Evolutionary conservation across 2,888 invertebrate genomes (phyloP).

Genomic region (Panopea generosa): DNA sequence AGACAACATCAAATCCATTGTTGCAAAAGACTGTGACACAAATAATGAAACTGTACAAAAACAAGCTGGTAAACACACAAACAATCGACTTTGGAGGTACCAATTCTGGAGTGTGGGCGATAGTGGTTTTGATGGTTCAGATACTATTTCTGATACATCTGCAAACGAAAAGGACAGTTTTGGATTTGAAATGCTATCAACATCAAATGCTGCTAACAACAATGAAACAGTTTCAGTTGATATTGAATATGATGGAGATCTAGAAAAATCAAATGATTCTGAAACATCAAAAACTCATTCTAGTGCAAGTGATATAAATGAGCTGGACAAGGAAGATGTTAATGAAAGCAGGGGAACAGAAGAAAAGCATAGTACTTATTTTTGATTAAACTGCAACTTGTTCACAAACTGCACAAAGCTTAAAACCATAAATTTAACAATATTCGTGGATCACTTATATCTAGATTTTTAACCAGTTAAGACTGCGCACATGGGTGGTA

Average conservation of each 20-base stretch:
- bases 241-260: not conserved
- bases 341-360: too few relatives aligned
- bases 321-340: too few relatives aligned
- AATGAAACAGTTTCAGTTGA: not conserved
- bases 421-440: too few relatives aligned
- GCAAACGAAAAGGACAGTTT: slow-evolving; percentile 13
- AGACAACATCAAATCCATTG: not conserved
- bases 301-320: too few relatives aligned
- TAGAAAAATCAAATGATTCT: too few relatives aligned
- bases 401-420: too few relatives aligned
- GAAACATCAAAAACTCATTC: too few relatives aligned
- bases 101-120: slow-evolving; percentile 29
- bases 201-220: not conserved
- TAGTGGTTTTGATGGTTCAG: slow-evolving; percentile 44
- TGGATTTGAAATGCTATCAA: not conserved
- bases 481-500: too few relatives aligned
- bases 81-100: slow-evolving; percentile 27
- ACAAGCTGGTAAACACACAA: not conserved
- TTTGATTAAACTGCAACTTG: too few relatives aligned
- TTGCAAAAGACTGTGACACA: not conserved
- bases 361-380: too few relatives aligned
- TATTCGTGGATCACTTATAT: too few relatives aligned
- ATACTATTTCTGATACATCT: slow-evolving; percentile 12
- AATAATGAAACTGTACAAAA: not conserved
- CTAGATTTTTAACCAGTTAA: too few relatives aligned